A percentile compares a stretch with the other conserved stretches of the same genome.
Conservation (phyloP, 2,113 vertebrate species). For the Amphiprion ocellaris region DNA sequence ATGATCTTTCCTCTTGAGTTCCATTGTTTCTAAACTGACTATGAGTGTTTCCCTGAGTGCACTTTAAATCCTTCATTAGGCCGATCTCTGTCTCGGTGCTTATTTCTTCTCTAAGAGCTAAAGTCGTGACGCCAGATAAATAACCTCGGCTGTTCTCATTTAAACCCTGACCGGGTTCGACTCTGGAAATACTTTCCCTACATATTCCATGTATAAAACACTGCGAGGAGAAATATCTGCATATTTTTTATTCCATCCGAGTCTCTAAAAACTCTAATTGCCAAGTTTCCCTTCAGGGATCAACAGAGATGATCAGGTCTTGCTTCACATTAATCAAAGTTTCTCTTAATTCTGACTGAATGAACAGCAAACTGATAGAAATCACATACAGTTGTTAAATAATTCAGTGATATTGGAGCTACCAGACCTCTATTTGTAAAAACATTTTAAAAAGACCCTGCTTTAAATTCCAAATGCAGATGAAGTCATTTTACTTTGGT, state of each 20-base stretch:
- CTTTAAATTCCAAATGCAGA: background rate
- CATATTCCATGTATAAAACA: background rate
- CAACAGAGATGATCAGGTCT: constrained; percentile 22
- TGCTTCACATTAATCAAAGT: constrained; percentile 17
- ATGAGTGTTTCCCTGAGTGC: background rate
- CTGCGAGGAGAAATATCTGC: background rate
- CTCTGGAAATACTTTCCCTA: background rate
- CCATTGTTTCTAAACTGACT: no score
- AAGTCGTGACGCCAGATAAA: no score
- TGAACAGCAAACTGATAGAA: constrained; percentile 5
- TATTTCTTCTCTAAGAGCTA: no score
- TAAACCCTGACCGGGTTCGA: no score
- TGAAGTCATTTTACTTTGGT: constrained; percentile 20
- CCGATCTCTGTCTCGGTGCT: no score
- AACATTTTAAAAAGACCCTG: background rate
- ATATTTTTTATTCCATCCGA: background rate
- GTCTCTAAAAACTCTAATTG: background rate
- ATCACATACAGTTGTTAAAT: constrained; percentile 16
- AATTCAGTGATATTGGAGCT: constrained; percentile 23
- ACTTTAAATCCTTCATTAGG: background rate
- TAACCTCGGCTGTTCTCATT: no score
- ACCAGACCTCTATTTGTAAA: background rate
- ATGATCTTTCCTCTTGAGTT: no score
- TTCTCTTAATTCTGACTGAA: constrained; percentile 26
- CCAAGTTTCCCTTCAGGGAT: constrained; percentile 25